Conservation (phyloP, 2,888 invertebrate genomes). For the Chesias legatella region DNA sequence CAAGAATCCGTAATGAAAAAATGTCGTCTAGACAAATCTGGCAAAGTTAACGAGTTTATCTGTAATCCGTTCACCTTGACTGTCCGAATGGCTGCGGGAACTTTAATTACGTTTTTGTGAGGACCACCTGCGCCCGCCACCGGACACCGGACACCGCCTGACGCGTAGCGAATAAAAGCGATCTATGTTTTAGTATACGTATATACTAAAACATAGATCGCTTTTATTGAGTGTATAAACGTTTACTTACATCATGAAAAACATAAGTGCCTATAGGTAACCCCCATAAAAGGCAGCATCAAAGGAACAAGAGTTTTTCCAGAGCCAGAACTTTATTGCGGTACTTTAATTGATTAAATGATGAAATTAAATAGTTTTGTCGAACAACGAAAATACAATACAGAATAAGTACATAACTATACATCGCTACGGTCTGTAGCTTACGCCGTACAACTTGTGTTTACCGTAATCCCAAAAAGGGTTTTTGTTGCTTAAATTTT, state of each 20-base stretch:
- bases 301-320: too few relatives aligned
- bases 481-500: conserved; percentile 55
- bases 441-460: conserved; percentile 35
- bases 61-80: conserved; percentile 48
- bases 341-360: too few relatives aligned
- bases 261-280: too few relatives aligned
- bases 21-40: conserved; percentile 18
- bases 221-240: too few relatives aligned
- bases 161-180: too few relatives aligned
- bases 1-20: conserved; percentile 30
- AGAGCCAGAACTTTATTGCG: too few relatives aligned
- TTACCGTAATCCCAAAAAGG: conserved; percentile 45
- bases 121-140: conserved; percentile 15
- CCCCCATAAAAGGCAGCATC: too few relatives aligned
- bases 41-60: conserved; percentile 11
- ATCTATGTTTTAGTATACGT: too few relatives aligned
- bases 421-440: conserved; percentile 18
- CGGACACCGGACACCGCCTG: too few relatives aligned
- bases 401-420: not conserved
- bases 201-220: too few relatives aligned
- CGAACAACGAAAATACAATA: not conserved
- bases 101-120: conserved; percentile 61
- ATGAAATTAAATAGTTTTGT: too few relatives aligned
- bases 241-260: too few relatives aligned
- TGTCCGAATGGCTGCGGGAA: conserved; percentile 40